A percentile compares a stretch with the other conserved stretches of the same genome.
phyloP scores from a whole-genome alignment of 1,140 invertebrate species.

The Megathymus violae region DNA sequence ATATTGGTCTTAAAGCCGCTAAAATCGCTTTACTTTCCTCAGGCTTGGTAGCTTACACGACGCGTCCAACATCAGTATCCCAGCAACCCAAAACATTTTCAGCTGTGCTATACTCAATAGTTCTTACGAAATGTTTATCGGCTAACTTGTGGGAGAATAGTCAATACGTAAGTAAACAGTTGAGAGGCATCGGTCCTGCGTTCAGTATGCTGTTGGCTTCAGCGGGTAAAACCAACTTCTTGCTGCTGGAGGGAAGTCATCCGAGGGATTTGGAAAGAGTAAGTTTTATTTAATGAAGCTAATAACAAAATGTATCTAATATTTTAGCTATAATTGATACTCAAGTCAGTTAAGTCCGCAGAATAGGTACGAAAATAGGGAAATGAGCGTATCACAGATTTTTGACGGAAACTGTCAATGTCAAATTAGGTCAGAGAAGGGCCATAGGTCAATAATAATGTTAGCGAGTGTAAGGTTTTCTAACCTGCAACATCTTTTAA shows the following conservation, averaged over 20 bases:
- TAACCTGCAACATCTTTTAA: no score
- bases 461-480: no score
- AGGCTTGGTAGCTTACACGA: slow-evolving; percentile 81
- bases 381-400: no score
- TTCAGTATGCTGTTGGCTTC: slow-evolving; percentile 87
- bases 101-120: slow-evolving; percentile 85
- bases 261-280: slow-evolving; percentile 91
- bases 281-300: no score
- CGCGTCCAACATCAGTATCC: slow-evolving; percentile 65
- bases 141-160: slow-evolving; percentile 91
- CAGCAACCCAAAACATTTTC: slow-evolving; percentile 68
- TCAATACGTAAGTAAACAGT: slow-evolving; percentile 87
- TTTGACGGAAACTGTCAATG: no score
- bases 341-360: no score
- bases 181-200: slow-evolving; percentile 88
- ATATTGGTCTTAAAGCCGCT: background rate
- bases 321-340: no score
- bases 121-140: slow-evolving; percentile 87
- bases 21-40: slow-evolving; percentile 16
- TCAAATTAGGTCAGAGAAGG: no score
- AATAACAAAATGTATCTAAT: no score
- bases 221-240: slow-evolving; percentile 87
- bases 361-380: no score
- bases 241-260: slow-evolving; percentile 86
- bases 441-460: no score